Evolutionary conservation across 2,797 vertebrate species (phyloP).

Genomic region (Sarcophilus harrisii): DNA sequence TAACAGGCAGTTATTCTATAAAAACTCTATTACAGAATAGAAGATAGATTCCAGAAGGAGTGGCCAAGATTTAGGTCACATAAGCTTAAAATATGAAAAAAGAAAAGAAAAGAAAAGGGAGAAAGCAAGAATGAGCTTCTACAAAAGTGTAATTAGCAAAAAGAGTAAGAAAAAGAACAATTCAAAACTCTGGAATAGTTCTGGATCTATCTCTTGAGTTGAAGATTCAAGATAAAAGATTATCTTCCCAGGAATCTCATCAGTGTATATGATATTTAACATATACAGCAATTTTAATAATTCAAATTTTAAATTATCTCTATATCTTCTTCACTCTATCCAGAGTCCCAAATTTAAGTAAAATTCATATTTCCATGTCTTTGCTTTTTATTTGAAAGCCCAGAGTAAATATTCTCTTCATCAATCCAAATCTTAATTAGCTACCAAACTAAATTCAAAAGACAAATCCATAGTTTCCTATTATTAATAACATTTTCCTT

Average conservation of each 20-base stretch:
- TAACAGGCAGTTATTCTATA: background rate
- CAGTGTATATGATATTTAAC: background rate
- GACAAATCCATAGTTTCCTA: background rate
- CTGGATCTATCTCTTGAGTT: background rate
- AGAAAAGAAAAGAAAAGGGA: conserved; percentile 1
- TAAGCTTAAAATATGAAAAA: background rate
- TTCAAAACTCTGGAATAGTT: background rate
- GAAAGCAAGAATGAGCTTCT: background rate
- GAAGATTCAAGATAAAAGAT: background rate
- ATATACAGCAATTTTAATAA: background rate
- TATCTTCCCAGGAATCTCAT: background rate
- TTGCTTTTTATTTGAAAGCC: background rate
- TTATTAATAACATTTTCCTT: background rate
- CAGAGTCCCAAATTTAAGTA: background rate
- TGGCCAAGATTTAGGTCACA: background rate
- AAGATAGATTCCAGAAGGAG: background rate
- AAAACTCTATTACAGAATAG: background rate
- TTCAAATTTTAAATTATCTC: background rate
- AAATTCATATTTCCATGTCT: background rate
- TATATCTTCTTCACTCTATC: background rate
- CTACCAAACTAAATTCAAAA: background rate
- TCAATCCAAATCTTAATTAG: background rate
- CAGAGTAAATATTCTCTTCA: background rate
- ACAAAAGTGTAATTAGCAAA: background rate
- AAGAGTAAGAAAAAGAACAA: background rate